Conservation (phyloP, 2,797 vertebrate genomes). For the Poeciliopsis paucimaculata region DNA sequence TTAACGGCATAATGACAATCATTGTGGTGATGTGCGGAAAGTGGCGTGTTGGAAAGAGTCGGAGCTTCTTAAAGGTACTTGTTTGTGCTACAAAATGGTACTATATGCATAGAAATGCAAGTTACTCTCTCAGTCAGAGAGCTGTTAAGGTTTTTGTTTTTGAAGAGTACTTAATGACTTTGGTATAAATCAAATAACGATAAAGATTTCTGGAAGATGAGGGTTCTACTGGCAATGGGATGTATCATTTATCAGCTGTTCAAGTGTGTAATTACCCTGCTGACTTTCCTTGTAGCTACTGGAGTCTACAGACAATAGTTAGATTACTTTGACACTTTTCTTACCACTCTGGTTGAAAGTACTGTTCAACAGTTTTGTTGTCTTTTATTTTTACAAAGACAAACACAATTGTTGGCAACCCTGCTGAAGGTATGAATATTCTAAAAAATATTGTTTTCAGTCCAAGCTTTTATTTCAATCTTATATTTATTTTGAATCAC, state of each 20-base stretch:
- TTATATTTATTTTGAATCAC: not conserved
- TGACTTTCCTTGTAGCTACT: constrained; percentile 30
- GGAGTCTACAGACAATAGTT: constrained; percentile 28
- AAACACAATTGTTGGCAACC: not conserved
- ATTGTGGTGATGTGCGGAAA: no score
- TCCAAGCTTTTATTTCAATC: not conserved
- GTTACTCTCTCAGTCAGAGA: not conserved
- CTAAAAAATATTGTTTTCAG: not conserved
- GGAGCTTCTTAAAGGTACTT: no score
- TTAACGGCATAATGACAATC: no score
- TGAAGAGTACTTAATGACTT: not conserved
- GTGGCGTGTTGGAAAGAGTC: no score
- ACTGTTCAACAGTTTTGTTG: constrained; percentile 13
- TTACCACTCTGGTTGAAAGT: constrained; percentile 30
- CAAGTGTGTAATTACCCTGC: not conserved
- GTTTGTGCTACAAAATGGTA: no score
- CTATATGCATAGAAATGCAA: no score
- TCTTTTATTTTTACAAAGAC: not conserved
- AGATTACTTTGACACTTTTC: constrained; percentile 54
- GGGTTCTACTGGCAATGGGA: not conserved
- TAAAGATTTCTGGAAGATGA: not conserved
- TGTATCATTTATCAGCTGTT: not conserved
- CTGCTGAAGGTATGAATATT: not conserved
- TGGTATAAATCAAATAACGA: not conserved
- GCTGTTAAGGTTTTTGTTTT: not conserved